Evolutionary conservation across 2,888 invertebrate species (phyloP), one percentile per base, ranked within the genome.

Genomic region (Rotaria sp.): DNA sequence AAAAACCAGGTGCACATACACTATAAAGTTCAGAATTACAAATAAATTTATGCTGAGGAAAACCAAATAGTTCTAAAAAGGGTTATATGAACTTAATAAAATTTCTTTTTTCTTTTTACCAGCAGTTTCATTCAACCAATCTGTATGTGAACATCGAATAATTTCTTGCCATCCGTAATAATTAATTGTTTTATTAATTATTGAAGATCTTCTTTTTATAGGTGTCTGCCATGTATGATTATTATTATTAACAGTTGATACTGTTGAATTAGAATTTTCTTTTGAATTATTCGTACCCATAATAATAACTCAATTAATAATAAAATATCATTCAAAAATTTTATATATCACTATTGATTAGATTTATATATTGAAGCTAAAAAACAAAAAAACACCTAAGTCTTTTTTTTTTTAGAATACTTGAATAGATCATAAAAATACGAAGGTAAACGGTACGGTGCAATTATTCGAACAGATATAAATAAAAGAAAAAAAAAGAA

Each of bases 231-330:
- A 30, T 11, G 18, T 15, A 18, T 13, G 50, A 67, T 67, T 18
- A 4, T 35, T 67, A 35, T 67, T 35, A 18, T 38, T 21, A 67
- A 21, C 21, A 67, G 15, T 30, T 21, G 21, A 35, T 13, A 67
- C 18, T 35, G 21, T 80, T 26, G 45, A n/a, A n/a, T 80, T 80
- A 1, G 67, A 35, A 45, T 41, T 26, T 8, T 80, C 80, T 80
- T 80, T 80, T 3, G 80, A 80, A 80, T 80, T 80, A 80, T 24
- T 35, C 45, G 45, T 80, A 26, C 80, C 80, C 80, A 80, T 80
- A 11, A n/a, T 80, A 26, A 45, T 24, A 75, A 75, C 41, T 45
- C 10, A 21, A n/a, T 30, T 21, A 35, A 38, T 4, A 59, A 3
- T 2, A 59, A 26, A 50, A 10, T 50, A 50, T 15, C 10, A 7